Evolutionary conservation across 2,113 vertebrate species (phyloP).

Genomic region (Pterocles gutturalis): DNA sequence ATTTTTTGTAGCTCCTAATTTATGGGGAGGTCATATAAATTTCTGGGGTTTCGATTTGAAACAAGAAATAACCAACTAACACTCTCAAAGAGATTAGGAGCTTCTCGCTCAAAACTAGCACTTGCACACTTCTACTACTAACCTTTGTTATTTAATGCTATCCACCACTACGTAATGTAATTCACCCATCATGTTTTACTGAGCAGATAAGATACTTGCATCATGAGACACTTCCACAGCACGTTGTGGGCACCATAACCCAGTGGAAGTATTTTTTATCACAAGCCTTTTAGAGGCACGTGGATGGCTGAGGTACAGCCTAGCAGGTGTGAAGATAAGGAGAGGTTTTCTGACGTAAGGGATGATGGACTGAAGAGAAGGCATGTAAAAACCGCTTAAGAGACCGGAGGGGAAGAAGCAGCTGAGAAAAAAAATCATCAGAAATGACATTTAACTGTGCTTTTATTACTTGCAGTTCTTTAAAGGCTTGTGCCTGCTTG

Average conservation of each 20-base stretch:
- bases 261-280: not conserved
- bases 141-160: not conserved
- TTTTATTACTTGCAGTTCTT: not conserved
- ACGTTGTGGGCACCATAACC: not conserved
- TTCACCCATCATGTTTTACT: not conserved
- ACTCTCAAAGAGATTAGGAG: not conserved
- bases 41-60: not conserved
- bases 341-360: not conserved
- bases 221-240: not conserved
- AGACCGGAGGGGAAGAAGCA: not conserved
- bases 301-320: not conserved
- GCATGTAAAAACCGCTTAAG: not conserved
- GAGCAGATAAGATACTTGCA: not conserved
- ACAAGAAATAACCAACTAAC: not conserved
- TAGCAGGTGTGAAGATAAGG: not conserved
- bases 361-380: not conserved
- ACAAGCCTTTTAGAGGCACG: not conserved
- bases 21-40: not conserved
- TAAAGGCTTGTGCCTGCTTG: not conserved
- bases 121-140: not conserved
- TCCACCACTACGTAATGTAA: not conserved
- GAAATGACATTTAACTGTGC: not conserved
- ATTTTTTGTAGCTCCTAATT: not conserved
- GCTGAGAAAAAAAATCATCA: not conserved
- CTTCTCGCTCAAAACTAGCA: not conserved